These are phyloP conservation scores for Sphyrna mokarran DNA, from an alignment of 2,113 vertebrate species.

Conservation along the genomic window DNA sequence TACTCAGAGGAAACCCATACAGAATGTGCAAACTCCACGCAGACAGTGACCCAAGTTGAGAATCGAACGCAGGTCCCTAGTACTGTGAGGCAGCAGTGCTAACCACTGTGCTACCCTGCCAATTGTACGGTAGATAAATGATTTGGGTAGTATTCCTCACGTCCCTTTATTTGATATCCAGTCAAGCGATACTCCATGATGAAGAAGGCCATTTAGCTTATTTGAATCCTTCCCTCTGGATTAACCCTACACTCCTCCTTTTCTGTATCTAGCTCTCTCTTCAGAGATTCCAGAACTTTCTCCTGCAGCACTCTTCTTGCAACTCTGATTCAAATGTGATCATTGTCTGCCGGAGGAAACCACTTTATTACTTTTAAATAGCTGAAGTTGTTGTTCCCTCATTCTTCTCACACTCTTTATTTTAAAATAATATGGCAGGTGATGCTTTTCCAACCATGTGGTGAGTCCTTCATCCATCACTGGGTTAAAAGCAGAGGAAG, in stretches of 20 bases:
- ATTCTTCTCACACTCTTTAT: too few relatives aligned
- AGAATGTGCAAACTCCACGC: too few relatives aligned
- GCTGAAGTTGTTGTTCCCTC: neutral
- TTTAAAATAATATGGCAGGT: neutral
- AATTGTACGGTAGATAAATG: neutral
- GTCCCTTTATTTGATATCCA: neutral
- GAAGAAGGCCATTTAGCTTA: neutral
- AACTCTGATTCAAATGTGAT: neutral
- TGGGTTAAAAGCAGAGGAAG: too few relatives aligned
- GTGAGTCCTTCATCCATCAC: too few relatives aligned
- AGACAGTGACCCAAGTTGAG: too few relatives aligned
- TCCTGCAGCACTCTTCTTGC: too few relatives aligned
- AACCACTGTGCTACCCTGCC: too few relatives aligned
- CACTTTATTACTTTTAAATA: neutral
- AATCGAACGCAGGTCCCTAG: too few relatives aligned
- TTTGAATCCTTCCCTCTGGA: neutral
- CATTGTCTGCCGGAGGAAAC: neutral
- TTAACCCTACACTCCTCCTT: neutral
- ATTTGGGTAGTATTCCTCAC: neutral
- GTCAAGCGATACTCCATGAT: neutral
- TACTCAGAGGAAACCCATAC: too few relatives aligned
- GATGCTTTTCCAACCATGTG: neutral
- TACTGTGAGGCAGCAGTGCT: too few relatives aligned
- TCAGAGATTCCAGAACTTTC: neutral
- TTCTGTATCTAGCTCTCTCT: neutral